Evolutionary conservation across 1,140 invertebrate genomes (phyloP), one percentile per base, ranked within the genome.

Genomic region (Oreohelix idahoensis): DNA sequence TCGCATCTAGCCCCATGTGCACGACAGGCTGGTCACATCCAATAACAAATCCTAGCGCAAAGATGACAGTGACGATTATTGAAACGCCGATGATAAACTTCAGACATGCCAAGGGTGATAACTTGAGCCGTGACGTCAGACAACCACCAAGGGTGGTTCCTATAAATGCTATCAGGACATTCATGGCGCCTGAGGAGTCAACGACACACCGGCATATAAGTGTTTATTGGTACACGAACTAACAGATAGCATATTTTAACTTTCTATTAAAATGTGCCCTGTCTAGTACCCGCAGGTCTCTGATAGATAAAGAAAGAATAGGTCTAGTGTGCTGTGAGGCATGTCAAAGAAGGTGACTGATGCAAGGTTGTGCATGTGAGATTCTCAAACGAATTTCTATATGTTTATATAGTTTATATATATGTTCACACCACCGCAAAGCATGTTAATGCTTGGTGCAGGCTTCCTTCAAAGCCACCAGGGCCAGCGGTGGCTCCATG

Each of bases 131-230:
- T 38, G 39, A 66, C 0, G 82, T 83, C n/a, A 83, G 15, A 38
- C 42, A 78, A 26, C 82, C 82, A 38, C 82, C 75, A n/a, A 71
- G 8, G 15, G 70, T 0, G 8, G 75, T 78, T n/a, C 82, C 82
- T 10, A 83, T 4, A 58, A 53, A 71, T 0, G 63, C 63, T 8
- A 32, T 32, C 63, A 66, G 8, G 1, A 66, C 29, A 35, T 66
- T 66, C 63, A 66, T 2, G 5, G 32, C 17, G 32, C 63, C 63
- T 66, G 63, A 8, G 32, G 20, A n/a, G 8, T 32, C 63, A 66
- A n/a, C n/a, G n/a, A n/a, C n/a, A n/a, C n/a, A n/a, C n/a, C n/a
- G 26, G 26, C 13, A 53, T 26, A 15, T 13, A 53, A 53, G 51
- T 26, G 26, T 53, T 53, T 53, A 53, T 15, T 15, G 26, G 13